These are phyloP conservation scores for Pandemis corylana DNA, from an alignment of 2,888 invertebrate genomes.

Conservation along the genomic window DNA sequence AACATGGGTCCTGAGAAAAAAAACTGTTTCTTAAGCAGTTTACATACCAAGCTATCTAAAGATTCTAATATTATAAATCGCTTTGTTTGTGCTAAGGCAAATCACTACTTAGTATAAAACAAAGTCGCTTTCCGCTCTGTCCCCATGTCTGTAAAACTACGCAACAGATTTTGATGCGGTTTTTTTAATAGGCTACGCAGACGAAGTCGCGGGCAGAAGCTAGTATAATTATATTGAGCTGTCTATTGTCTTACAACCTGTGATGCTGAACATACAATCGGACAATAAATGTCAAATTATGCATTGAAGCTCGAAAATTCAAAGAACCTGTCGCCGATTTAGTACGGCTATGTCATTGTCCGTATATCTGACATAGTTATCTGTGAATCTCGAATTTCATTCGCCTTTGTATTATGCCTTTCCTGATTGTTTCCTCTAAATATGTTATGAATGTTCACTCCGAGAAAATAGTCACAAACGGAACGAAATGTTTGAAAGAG, in stretches of 20 bases:
- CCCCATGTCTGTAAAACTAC: too few species aligned
- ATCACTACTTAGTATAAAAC: too few species aligned
- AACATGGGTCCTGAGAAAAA: too few species aligned
- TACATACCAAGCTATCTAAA: too few species aligned
- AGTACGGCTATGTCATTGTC: neutral
- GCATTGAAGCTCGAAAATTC: neutral
- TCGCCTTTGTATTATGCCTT: slow-evolving; percentile 2
- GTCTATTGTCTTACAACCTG: neutral
- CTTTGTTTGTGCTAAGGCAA: too few species aligned
- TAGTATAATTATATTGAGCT: neutral
- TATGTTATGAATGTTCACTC: slow-evolving; percentile 4
- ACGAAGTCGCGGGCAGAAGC: too few species aligned
- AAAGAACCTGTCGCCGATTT: neutral
- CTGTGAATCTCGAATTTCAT: slow-evolving; percentile 17
- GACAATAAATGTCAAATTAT: neutral
- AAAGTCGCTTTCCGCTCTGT: too few species aligned
- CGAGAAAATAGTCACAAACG: slow-evolving; percentile 1
- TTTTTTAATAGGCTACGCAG: too few species aligned
- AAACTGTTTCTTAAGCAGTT: too few species aligned
- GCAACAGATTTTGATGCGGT: too few species aligned
- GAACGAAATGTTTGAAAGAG: slow-evolving; percentile 22
- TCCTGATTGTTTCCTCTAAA: slow-evolving; percentile 26
- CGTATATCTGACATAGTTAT: slow-evolving; percentile 5
- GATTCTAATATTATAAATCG: too few species aligned
- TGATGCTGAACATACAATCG: neutral